Evolutionary conservation across 1,140 invertebrate genomes (phyloP), one percentile per base, ranked within the genome.

Genomic region (Diprion similis): DNA sequence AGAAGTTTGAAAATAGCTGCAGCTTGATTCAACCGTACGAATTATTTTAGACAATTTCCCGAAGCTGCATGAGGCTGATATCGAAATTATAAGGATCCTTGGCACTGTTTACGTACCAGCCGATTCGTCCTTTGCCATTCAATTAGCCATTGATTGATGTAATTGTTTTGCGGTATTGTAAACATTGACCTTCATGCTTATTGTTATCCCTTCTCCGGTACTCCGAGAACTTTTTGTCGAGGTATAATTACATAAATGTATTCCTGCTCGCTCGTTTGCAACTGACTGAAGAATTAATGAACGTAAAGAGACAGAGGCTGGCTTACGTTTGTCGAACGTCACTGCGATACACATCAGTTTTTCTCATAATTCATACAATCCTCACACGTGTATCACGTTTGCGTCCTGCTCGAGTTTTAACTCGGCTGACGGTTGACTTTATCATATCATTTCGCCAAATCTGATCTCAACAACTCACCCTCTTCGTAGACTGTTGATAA

Each of bases 401-500:
- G 24, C 24, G 1, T 37, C 24, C 24, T 37, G 24, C 24, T 37
- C 24, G 24, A 4, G 24, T 37, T 37, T 37, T 6, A 37, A 37
- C 24, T 37, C 24, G 24, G 24, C 24, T 37, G 24, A 37, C 24
- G 24, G 24, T 37, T 37, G 24, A 37, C 6, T 37, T 0, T 3
- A 37, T 37, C 24, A 37, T 6, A 37, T 37, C 24, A 6, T 37
- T 37, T 37, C 24, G 24, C 24, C 0, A 37, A 37, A 37, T 37
- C 0, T 37, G 24, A 37, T 37, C 24, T 37, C 24, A 37, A 37
- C 2, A 10, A 81, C 78, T 80, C 66, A 84, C 84, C 80, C 72
- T 72, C 76, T 84, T 11, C 79, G 69, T 9, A 84, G 59, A 13
- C 68, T 79, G 17, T 48, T 74, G 59, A 83, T 76, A 47, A 81